Conservation (phyloP, 2,888 invertebrate genomes). For the Melieria picta region DNA sequence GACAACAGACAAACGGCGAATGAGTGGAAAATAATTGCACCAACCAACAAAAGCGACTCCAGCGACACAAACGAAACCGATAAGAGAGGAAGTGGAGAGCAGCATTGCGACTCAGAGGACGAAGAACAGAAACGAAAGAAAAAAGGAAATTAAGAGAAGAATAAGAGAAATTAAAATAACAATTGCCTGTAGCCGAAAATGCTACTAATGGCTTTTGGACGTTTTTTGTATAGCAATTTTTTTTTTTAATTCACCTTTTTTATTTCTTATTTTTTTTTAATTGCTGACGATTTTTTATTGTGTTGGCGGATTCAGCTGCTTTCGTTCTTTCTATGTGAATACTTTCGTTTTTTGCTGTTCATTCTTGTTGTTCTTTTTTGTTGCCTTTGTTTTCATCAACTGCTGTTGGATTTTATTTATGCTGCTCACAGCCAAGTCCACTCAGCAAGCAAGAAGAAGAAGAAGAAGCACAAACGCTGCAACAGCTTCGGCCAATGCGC, state of each 20-base stretch:
- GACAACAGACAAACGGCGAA: constrained; percentile 15
- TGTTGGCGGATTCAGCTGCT: too few species aligned
- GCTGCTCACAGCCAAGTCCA: constrained; percentile 11
- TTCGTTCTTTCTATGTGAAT: too few species aligned
- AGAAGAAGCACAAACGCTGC: constrained; percentile 1
- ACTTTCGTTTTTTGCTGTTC: too few species aligned
- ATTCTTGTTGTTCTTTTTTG: too few species aligned
- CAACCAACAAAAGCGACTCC: neutral
- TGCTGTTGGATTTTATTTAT: constrained; percentile 28
- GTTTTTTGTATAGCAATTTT: neutral
- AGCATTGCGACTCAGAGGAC: neutral
- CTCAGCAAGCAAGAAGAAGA: neutral
- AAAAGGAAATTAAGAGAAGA: neutral
- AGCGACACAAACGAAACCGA: too few species aligned
- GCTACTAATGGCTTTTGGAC: constrained; percentile 14
- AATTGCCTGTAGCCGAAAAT: neutral
- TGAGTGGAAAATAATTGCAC: neutral
- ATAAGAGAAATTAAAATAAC: constrained; percentile 8
- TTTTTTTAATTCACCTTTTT: neutral
- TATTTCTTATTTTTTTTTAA: too few species aligned
- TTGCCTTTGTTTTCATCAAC: constrained; percentile 5
- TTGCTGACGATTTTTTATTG: too few species aligned
- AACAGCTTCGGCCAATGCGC: neutral
- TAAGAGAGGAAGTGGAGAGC: too few species aligned
- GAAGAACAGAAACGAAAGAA: neutral